A percentile compares a stretch with the other conserved stretches of the same genome.
These are phyloP conservation scores for Caenorhabditis sp. DNA, from an alignment of 2,888 invertebrate genomes.

Conservation along the genomic window DNA sequence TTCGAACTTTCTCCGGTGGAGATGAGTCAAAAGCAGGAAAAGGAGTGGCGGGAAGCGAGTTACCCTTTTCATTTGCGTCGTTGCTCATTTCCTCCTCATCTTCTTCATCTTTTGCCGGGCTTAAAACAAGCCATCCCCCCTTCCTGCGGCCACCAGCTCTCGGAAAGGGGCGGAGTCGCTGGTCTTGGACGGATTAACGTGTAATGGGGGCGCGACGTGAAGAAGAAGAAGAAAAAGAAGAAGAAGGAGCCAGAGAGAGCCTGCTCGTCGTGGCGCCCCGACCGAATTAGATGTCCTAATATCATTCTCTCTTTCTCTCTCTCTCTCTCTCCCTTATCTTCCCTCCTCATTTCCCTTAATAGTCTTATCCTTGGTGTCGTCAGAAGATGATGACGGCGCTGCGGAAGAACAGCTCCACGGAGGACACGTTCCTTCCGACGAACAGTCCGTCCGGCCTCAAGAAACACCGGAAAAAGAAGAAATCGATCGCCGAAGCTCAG, in stretches of 20 bases:
- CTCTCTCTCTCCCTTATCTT: conserved; percentile 24
- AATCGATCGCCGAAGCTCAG: conserved; percentile 52
- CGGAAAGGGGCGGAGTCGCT: conserved; percentile 45
- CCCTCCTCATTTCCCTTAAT: conserved; percentile 23
- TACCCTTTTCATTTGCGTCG: conserved; percentile 51
- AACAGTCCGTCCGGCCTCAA: conserved; percentile 35
- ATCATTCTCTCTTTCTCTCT: conserved; percentile 23
- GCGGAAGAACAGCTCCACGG: conserved; percentile 55
- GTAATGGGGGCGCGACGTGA: conserved; percentile 55
- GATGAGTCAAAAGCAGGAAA: conserved; percentile 18
- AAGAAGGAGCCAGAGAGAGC: conserved; percentile 26
- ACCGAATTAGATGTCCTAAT: conserved; percentile 54
- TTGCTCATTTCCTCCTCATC: conserved; percentile 46
- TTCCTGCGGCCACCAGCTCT: conserved; percentile 27
- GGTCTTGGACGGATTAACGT: conserved; percentile 52
- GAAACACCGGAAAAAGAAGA: conserved; percentile 58
- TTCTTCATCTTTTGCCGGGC: conserved; percentile 34
- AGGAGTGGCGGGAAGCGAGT: conserved; percentile 43
- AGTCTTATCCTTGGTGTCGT: conserved; percentile 41
- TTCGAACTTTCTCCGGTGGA: not conserved
- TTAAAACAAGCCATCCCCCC: conserved; percentile 46
- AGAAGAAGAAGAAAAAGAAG: conserved; percentile 12
- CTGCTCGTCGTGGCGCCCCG: conserved; percentile 26
- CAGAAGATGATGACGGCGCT: conserved; percentile 55
- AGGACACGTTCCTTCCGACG: conserved; percentile 42